phyloP scores from a whole-genome alignment of 2,113 vertebrate genomes.

The Clinocottus analis region DNA sequence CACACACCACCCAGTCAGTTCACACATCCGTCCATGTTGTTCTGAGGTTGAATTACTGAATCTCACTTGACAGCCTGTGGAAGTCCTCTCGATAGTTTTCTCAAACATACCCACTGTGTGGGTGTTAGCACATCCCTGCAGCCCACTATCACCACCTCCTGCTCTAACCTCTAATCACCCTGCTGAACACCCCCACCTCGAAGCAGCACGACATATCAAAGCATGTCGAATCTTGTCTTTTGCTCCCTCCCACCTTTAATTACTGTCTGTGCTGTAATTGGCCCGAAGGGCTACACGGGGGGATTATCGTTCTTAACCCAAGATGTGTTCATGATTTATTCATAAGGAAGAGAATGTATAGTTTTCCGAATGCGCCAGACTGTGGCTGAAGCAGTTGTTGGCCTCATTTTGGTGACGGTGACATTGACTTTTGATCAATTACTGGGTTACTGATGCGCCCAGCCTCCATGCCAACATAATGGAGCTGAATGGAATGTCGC shows the following conservation, averaged over 20 bases:
- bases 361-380: neutral
- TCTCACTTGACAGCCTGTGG: neutral
- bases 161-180: constrained; percentile 18
- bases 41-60: neutral
- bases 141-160: constrained; percentile 1
- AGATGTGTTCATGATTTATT: neutral
- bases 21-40: neutral
- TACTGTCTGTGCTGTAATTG: constrained; percentile 11
- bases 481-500: neutral
- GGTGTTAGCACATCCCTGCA: constrained; percentile 14
- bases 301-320: constrained; percentile 2
- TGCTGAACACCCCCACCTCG: constrained; percentile 1
- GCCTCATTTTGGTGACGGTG: neutral
- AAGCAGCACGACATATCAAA: neutral
- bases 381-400: neutral
- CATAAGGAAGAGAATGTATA: neutral
- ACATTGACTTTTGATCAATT: neutral
- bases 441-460: neutral
- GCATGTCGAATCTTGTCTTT: constrained; percentile 1
- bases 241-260: constrained; percentile 8
- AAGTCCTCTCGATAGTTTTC: constrained; percentile 1
- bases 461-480: neutral
- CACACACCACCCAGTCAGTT: neutral
- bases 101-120: neutral
- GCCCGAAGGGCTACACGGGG: neutral